Evolutionary conservation across 2,113 vertebrate genomes (phyloP), one percentile per base, ranked within the genome.

Genomic region (Microtus montanus): DNA sequence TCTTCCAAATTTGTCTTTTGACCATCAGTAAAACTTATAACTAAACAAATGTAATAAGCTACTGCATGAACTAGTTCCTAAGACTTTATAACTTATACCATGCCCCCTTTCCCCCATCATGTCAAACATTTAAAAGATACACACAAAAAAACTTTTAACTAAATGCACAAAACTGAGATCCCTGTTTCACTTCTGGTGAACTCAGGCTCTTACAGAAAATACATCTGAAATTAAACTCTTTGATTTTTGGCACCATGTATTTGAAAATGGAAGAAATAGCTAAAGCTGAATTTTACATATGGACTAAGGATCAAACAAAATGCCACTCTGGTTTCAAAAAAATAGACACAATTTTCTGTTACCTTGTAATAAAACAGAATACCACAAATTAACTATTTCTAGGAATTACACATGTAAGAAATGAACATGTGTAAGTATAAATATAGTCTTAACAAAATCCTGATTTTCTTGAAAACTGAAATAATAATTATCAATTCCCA

Each of bases 91-190:
- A 96, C 26, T 75, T 75, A 22, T 17, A 79, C 4, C 4, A 4
- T 10, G 12, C 52, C 26, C 89, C 92, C 94, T 92, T 89, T 63
- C 90, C 11, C 13, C 28, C 28, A 93, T 63, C 71, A 92, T 30
- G 84, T 7, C 14, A 95, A 95, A 26, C 22, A 94, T 9, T 30
- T 83, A 86, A 92, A 95, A 87, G 44, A 63, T 61, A 93, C 44
- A 20, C 54, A 58, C 54, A 58, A 58, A 58, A 58, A 17, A 73
- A 24, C 71, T 38, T 52, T 94, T 79, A 84, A 84, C 63, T 14
- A 90, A 93, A 87, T 38, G 22, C 61, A 64, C 89, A 94, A 68
- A 90, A 64, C 90, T 15, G 47, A 44, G 61, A 93, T 68, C 87
- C 35, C 35, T 61, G 77, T 89, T 82, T 95, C 26, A 95, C 5